Evolutionary conservation across 1,140 invertebrate genomes (phyloP).

Genomic region (Anastrepha obliqua): DNA sequence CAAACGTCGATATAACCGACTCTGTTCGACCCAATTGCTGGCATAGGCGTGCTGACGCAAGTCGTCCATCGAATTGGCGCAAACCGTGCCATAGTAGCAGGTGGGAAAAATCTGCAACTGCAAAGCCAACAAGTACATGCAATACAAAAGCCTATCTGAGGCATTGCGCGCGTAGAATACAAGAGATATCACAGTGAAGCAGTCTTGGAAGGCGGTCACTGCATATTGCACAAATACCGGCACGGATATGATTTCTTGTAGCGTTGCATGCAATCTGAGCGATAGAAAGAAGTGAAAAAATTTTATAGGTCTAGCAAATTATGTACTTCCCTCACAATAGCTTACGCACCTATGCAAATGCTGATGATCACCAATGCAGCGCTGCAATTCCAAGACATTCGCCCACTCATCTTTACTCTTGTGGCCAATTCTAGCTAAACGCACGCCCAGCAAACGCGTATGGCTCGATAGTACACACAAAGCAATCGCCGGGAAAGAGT

Average conservation of each 20-base stretch:
- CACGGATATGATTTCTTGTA: slow-evolving; percentile 7
- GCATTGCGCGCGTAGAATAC: neutral
- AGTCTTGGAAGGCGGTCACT: neutral
- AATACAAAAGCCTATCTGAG: neutral
- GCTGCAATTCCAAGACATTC: neutral
- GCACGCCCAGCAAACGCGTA: neutral
- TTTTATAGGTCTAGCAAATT: neutral
- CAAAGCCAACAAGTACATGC: neutral
- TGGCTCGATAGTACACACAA: neutral
- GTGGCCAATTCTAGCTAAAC: neutral
- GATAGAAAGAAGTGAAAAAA: neutral
- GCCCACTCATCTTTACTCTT: neutral
- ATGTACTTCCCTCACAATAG: neutral
- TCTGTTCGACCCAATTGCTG: slow-evolving; percentile 10
- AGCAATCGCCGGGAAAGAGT: neutral
- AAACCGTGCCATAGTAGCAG: neutral
- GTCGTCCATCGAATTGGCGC: neutral
- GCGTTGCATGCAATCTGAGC: neutral
- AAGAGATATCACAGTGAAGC: neutral
- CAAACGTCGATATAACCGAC: neutral
- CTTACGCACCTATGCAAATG: neutral
- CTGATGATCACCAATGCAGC: neutral
- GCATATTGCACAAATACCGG: neutral
- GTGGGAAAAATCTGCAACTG: slow-evolving; percentile 3
- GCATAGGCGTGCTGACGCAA: neutral